Evolutionary conservation across 2,113 vertebrate genomes (phyloP), one percentile per base, ranked within the genome.

Genomic region (Zapus hudsonius): DNA sequence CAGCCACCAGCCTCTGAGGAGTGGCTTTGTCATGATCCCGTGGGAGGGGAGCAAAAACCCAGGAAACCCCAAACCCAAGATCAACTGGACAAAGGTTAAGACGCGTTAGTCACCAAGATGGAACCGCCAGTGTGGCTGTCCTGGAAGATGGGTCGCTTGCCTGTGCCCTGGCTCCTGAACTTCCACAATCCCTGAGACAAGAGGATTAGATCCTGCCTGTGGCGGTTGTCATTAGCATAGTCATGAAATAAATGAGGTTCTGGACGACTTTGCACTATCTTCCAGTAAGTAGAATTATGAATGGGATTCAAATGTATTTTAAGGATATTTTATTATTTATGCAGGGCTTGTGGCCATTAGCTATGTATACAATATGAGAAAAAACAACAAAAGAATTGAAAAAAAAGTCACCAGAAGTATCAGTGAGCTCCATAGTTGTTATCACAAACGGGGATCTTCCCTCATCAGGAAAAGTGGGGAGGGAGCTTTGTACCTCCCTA

Each of bases 291-390:
- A 70, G 76, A 85, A 31, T 42, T 85, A 59, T 59, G 69, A 76
- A 75, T 52, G 83, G 63, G 47, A 70, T 94, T 94, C 95, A 87
- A 95, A 88, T 97, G 78, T 75, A 70, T 64, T 64, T 96, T 92
- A 57, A 80, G 90, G 57, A 42, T 83, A 75, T 84, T 89, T 29
- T 96, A 52, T 55, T 96, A 73, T 72, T 96, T 95, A 76, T 61
- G 47, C 63, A 92, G 86, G 84, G 72, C 75, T 93, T 93, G 72
- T 8, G 44, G 63, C 72, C 85, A 82, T 94, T 95, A 82, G 33
- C 73, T 93, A 0, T 80, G 36, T 67, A 76, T 22, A 73, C 78
- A 74, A 57, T 44, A 89, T 90, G 89, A 91, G 82, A 61, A 96
- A n/a, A 96, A 85, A 42, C 57, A 95, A 90, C 25, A 66, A 88